Conservation (phyloP, 2,888 invertebrate species). For the Serripes groenlandicus region DNA sequence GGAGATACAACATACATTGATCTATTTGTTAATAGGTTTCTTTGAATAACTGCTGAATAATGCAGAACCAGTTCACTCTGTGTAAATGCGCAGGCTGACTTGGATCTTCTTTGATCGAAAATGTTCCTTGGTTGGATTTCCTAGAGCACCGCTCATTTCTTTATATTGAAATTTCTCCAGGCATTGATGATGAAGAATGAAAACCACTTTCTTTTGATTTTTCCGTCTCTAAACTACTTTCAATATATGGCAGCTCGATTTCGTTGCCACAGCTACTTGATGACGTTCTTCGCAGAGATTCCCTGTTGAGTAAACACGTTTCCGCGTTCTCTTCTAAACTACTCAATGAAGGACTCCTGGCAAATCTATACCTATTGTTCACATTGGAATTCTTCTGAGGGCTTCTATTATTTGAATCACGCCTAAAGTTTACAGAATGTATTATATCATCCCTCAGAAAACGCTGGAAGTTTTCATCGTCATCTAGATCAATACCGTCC, state of each 20-base stretch:
- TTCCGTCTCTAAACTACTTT: conserved; percentile 11
- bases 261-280: conserved; percentile 28
- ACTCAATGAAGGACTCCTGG: conserved; percentile 62
- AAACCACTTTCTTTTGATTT: conserved; percentile 41
- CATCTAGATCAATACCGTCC: conserved; percentile 24
- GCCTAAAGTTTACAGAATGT: conserved; percentile 13
- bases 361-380: conserved; percentile 27
- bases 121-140: too few relatives aligned
- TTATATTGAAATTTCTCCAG: conserved; percentile 1
- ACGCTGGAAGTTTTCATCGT: conserved; percentile 39
- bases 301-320: conserved; percentile 1
- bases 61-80: too few relatives aligned
- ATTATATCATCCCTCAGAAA: conserved; percentile 41
- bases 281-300: conserved; percentile 10
- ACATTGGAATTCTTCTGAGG: not conserved
- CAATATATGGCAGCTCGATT: conserved; percentile 9
- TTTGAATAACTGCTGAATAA: too few relatives aligned
- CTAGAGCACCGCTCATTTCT: too few relatives aligned
- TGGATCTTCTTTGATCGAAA: too few relatives aligned
- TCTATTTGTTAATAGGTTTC: too few relatives aligned
- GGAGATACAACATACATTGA: too few relatives aligned
- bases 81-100: too few relatives aligned
- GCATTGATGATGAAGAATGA: conserved; percentile 27
- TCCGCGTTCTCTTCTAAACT: conserved; percentile 62
- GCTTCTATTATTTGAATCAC: conserved; percentile 16